Conservation (phyloP, 2,888 invertebrate genomes). For the Apomyelois bistriatella region DNA sequence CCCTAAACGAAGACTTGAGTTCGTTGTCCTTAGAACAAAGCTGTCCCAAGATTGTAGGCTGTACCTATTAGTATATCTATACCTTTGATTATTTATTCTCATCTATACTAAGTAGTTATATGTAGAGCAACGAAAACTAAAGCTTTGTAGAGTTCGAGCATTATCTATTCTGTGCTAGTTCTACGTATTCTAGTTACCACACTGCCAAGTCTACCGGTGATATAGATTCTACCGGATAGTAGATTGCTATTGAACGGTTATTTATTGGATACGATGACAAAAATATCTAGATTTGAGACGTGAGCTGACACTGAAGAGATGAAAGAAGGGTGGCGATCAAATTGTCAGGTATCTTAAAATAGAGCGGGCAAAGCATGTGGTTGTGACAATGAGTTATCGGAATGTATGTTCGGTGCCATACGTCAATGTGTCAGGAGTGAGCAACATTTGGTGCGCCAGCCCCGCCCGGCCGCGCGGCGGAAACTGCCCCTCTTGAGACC, state of each 20-base stretch:
- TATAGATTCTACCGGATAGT: not conserved
- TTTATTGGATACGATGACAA: slow-evolving; percentile 1
- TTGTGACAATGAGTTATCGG: slow-evolving; percentile 42
- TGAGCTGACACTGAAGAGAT: not conserved
- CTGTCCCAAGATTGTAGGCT: not conserved
- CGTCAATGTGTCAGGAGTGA: slow-evolving; percentile 45
- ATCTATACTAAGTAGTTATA: too few species aligned
- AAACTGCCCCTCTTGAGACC: slow-evolving; percentile 9
- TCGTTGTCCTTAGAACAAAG: slow-evolving; percentile 36
- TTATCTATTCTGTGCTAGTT: too few species aligned
- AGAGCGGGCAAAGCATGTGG: slow-evolving; percentile 32
- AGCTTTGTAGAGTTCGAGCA: too few species aligned
- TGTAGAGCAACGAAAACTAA: too few species aligned
- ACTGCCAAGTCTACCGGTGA: too few species aligned
- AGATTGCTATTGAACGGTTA: not conserved
- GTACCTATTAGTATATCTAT: too few species aligned
- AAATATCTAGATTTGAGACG: slow-evolving; percentile 9
- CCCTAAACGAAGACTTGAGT: slow-evolving; percentile 39
- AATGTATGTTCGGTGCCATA: slow-evolving; percentile 38
- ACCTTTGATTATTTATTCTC: too few species aligned
- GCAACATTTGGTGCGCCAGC: slow-evolving; percentile 11
- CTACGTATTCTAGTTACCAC: too few species aligned
- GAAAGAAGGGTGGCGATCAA: slow-evolving; percentile 14
- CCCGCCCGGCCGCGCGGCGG: slow-evolving; percentile 7
- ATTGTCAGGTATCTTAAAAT: slow-evolving; percentile 8